A percentile compares a stretch with the other conserved stretches of the same genome.
phyloP scores from a whole-genome alignment of 2,113 vertebrate genomes.

The Cottus gobio region DNA sequence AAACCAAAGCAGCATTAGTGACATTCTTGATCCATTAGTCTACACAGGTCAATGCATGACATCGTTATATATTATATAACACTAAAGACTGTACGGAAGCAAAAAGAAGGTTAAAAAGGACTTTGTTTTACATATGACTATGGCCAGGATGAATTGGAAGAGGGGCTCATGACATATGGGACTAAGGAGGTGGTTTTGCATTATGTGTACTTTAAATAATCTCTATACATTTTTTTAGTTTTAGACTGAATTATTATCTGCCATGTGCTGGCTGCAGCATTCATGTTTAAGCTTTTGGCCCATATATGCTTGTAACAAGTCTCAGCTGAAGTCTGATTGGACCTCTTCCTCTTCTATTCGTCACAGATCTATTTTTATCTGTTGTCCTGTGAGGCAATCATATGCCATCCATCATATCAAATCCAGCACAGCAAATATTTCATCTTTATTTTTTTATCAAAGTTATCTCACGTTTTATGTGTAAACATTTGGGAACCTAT shows the following conservation, averaged over 20 bases:
- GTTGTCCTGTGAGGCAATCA: too few relatives aligned
- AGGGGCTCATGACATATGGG: background rate
- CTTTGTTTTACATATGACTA: background rate
- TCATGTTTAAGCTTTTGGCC: background rate
- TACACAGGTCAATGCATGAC: background rate
- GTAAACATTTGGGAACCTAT: too few relatives aligned
- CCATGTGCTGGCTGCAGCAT: background rate
- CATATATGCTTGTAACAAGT: background rate
- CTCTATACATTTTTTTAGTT: background rate
- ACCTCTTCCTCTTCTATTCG: background rate
- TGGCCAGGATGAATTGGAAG: background rate
- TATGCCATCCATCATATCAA: too few relatives aligned
- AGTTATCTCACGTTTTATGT: too few relatives aligned
- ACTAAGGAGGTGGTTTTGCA: background rate
- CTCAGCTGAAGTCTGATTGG: background rate
- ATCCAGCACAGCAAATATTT: too few relatives aligned
- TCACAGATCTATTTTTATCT: background rate
- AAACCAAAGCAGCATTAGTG: background rate
- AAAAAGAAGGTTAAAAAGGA: constrained; percentile 2
- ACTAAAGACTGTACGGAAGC: background rate
- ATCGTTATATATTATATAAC: background rate
- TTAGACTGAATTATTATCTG: background rate
- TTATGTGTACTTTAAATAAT: background rate
- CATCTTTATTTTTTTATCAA: too few relatives aligned
- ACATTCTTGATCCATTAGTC: background rate